Evolutionary conservation across 2,888 invertebrate species (phyloP).

Genomic region (Melanostoma scalare): DNA sequence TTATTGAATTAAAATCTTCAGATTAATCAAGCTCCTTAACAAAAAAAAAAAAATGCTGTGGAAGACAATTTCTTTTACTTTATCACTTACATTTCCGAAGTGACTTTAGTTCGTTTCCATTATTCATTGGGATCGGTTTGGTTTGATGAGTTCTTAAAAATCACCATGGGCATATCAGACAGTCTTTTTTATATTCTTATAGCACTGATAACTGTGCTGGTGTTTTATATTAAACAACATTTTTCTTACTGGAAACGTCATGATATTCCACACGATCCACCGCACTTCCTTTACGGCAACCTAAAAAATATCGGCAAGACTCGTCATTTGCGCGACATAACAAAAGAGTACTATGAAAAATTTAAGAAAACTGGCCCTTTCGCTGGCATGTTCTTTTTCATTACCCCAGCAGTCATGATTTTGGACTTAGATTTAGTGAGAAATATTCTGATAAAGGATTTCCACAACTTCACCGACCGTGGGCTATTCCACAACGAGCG

Average conservation of each 20-base stretch:
- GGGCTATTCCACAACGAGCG: conserved; percentile 77
- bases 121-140: too few species aligned
- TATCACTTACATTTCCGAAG: too few species aligned
- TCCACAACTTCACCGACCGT: conserved; percentile 78
- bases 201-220: not conserved
- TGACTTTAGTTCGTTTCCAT: too few species aligned
- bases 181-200: not conserved
- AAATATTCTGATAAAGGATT: conserved; percentile 77
- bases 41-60: too few species aligned
- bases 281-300: conserved; percentile 76
- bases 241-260: conserved; percentile 74
- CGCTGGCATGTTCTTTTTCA: conserved; percentile 78
- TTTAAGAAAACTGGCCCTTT: conserved; percentile 77
- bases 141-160: too few species aligned
- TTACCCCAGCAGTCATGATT: conserved; percentile 77
- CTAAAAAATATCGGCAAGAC: conserved; percentile 74
- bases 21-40: too few species aligned
- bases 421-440: conserved; percentile 78
- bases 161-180: not conserved
- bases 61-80: too few species aligned
- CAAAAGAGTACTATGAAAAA: conserved; percentile 75
- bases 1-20: too few species aligned
- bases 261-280: conserved; percentile 78
- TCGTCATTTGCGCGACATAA: conserved; percentile 74
- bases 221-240: not conserved